Evolutionary conservation across 2,113 vertebrate genomes (phyloP).

Genomic region (Crotalus helleri): DNA sequence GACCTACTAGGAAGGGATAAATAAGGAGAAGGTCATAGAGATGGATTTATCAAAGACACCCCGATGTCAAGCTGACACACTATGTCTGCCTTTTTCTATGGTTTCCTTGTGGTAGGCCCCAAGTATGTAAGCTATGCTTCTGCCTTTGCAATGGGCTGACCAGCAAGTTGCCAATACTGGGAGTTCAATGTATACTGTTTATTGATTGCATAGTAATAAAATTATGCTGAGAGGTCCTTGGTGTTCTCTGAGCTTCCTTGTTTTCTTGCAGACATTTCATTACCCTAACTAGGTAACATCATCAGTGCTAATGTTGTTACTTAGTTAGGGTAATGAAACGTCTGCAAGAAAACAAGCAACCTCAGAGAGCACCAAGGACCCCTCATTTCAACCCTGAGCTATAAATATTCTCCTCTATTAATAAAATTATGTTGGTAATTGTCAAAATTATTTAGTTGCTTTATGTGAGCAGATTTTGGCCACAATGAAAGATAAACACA

Average conservation of each 20-base stretch:
- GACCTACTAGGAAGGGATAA: background rate
- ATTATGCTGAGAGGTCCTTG: background rate
- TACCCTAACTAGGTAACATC: no score
- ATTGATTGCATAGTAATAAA: background rate
- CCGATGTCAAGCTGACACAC: background rate
- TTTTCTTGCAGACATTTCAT: no score
- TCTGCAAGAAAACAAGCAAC: no score
- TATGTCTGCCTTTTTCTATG: background rate
- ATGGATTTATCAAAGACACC: background rate
- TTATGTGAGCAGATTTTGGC: background rate
- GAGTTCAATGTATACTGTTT: background rate
- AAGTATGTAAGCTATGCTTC: background rate
- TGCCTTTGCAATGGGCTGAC: background rate
- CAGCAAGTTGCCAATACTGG: background rate
- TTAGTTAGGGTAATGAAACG: no score
- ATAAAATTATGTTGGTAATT: background rate
- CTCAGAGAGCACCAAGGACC: no score
- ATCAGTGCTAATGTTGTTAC: no score
- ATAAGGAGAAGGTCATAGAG: background rate
- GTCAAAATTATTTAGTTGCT: background rate
- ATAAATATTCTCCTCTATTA: background rate
- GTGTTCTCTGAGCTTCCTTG: no score
- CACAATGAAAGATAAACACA: background rate
- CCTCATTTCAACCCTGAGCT: no score
- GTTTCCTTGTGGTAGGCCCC: background rate